These are phyloP conservation scores for Acanthis flammea DNA, from an alignment of 2,797 vertebrate genomes.

Conservation along the genomic window DNA sequence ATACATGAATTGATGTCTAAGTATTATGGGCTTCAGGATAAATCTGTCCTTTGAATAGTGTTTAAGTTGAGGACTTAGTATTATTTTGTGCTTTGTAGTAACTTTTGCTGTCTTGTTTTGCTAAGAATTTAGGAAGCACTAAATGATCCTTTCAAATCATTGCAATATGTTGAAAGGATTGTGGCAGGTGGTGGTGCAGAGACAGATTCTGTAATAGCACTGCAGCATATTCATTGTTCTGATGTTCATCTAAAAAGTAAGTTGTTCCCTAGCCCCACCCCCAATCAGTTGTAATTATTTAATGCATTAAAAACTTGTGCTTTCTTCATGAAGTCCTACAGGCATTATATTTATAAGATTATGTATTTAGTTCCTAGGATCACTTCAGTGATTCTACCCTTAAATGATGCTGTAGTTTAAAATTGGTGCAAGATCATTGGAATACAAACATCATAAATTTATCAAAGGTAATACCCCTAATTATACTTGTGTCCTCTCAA, in stretches of 20 bases:
- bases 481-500: neutral
- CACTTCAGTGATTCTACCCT: neutral
- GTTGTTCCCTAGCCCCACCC: accelerated
- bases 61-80: neutral
- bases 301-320: neutral
- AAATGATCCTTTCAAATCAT: neutral
- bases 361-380: neutral
- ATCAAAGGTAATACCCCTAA: neutral
- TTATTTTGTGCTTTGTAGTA: neutral
- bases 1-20: neutral
- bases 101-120: neutral
- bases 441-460: neutral
- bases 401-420: neutral
- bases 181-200: neutral
- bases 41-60: neutral
- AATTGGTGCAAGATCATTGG: neutral
- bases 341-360: neutral
- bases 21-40: neutral
- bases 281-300: neutral
- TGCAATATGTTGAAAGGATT: neutral
- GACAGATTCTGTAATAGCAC: neutral
- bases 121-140: neutral
- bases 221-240: neutral
- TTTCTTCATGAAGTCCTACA: neutral
- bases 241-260: neutral